Conservation (phyloP, 2,888 invertebrate genomes). For the Portevinia maculata region DNA sequence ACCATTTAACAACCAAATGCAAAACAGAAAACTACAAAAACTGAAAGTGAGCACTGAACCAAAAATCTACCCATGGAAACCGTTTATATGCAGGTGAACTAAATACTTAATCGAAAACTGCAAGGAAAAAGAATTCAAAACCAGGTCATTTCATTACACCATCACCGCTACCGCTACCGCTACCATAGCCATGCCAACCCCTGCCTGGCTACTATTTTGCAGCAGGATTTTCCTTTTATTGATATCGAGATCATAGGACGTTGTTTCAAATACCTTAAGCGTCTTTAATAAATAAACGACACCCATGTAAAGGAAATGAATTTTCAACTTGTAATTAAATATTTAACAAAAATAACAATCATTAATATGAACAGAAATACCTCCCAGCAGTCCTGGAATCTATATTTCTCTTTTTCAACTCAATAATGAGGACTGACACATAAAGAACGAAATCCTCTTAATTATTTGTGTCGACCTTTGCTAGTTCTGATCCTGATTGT, state of each 20-base stretch:
- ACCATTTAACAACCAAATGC: conserved; percentile 7
- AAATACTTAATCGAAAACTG: neutral
- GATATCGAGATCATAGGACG: neutral
- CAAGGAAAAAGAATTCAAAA: conserved; percentile 8
- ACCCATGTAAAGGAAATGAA: conserved; percentile 25
- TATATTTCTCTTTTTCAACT: neutral
- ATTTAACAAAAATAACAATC: neutral
- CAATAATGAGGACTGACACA: conserved; percentile 5
- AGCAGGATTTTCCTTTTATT: neutral
- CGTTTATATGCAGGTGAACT: conserved; percentile 3
- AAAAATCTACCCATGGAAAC: conserved; percentile 10
- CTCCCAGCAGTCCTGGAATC: neutral
- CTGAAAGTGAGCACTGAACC: conserved; percentile 5
- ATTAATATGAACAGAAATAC: neutral
- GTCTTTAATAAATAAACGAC: conserved; percentile 33
- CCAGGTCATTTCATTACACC: conserved; percentile 29
- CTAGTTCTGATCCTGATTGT: conserved; percentile 11
- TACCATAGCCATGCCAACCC: neutral
- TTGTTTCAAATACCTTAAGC: conserved; percentile 6
- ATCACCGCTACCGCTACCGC: neutral
- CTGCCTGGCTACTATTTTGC: neutral
- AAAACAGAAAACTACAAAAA: neutral
- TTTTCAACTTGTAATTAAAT: conserved; percentile 38
- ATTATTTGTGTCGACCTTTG: neutral
- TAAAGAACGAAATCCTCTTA: neutral